Evolutionary conservation across 2,797 vertebrate genomes (phyloP).

Genomic region (Acanthurus tractus): DNA sequence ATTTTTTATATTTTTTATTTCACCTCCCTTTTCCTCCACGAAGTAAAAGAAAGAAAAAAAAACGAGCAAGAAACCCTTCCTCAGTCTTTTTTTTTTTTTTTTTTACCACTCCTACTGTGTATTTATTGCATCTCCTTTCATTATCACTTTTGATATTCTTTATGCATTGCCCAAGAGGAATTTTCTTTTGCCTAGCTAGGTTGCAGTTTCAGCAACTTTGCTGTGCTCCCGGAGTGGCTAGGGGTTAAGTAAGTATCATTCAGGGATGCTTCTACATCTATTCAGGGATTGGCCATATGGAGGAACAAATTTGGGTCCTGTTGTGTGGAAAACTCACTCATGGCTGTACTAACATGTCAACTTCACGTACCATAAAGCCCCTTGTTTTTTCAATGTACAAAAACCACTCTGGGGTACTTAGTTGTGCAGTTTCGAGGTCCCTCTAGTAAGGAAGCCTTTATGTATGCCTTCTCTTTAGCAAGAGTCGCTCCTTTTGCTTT

Average conservation of each 20-base stretch:
- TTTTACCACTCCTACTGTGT: conserved; percentile 49
- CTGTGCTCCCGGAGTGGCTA: conserved; percentile 57
- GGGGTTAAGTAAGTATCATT: conserved; percentile 66
- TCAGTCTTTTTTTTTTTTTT: conserved; percentile 36
- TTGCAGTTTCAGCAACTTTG: conserved; percentile 81
- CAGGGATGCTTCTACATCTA: conserved; percentile 33
- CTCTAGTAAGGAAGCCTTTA: conserved; percentile 66
- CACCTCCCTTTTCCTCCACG: conserved; percentile 33
- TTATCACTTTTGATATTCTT: conserved; percentile 74
- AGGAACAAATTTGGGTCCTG: conserved; percentile 41
- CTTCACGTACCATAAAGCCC: conserved; percentile 49
- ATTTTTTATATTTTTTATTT: conserved; percentile 34
- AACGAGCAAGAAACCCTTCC: conserved; percentile 39
- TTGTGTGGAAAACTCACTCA: conserved; percentile 50
- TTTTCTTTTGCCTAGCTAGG: conserved; percentile 49
- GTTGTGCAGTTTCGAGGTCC: conserved; percentile 56
- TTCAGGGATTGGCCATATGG: conserved; percentile 32
- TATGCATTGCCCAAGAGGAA: conserved; percentile 68
- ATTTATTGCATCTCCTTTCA: conserved; percentile 64
- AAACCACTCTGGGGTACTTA: conserved; percentile 63
- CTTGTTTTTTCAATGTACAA: conserved; percentile 56
- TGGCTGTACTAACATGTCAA: conserved; percentile 53
- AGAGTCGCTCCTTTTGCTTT: conserved; percentile 78
- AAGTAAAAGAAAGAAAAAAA: conserved; percentile 14
- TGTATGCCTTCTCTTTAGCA: conserved; percentile 69